Conservation (phyloP, 2,888 invertebrate species). For the Drosophila robusta region DNA sequence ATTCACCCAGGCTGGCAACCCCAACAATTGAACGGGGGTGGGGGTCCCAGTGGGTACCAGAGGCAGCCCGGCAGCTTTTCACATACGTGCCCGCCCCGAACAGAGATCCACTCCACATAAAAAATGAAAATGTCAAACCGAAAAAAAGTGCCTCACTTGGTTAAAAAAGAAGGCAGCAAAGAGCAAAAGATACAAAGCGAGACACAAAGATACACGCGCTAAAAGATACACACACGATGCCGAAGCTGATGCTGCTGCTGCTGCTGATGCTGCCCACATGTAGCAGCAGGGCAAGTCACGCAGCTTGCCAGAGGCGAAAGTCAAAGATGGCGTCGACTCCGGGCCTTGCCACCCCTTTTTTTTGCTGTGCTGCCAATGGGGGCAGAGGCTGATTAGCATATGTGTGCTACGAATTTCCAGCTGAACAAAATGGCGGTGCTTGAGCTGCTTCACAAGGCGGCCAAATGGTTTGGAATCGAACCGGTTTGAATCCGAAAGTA, state of each 20-base stretch:
- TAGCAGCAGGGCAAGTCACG: constrained; percentile 4
- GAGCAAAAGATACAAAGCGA: constrained; percentile 38
- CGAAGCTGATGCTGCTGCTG: constrained; percentile 1
- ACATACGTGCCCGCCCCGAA: constrained; percentile 54
- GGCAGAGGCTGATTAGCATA: constrained; percentile 60
- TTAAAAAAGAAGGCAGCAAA: constrained; percentile 53
- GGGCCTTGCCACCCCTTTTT: constrained; percentile 62
- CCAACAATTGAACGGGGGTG: constrained; percentile 31
- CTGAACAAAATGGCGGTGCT: constrained; percentile 45
- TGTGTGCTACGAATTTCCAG: constrained; percentile 28
- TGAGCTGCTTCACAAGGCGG: not conserved
- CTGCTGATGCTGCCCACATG: constrained; percentile 25
- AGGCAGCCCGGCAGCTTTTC: constrained; percentile 50
- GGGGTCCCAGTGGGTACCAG: constrained; percentile 17
- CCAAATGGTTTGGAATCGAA: not conserved
- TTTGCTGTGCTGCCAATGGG: constrained; percentile 42
- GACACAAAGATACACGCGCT: constrained; percentile 43
- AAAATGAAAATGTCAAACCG: constrained; percentile 78
- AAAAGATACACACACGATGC: constrained; percentile 49
- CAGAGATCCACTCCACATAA: constrained; percentile 51
- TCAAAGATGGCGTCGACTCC: constrained; percentile 63
- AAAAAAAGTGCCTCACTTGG: constrained; percentile 60
- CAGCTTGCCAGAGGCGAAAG: constrained; percentile 34
- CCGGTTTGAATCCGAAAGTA: too few relatives aligned
- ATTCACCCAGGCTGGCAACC: constrained; percentile 46